Evolutionary conservation across 2,113 vertebrate genomes (phyloP), one percentile per base, ranked within the genome.

Genomic region (Nematolebias whitei): DNA sequence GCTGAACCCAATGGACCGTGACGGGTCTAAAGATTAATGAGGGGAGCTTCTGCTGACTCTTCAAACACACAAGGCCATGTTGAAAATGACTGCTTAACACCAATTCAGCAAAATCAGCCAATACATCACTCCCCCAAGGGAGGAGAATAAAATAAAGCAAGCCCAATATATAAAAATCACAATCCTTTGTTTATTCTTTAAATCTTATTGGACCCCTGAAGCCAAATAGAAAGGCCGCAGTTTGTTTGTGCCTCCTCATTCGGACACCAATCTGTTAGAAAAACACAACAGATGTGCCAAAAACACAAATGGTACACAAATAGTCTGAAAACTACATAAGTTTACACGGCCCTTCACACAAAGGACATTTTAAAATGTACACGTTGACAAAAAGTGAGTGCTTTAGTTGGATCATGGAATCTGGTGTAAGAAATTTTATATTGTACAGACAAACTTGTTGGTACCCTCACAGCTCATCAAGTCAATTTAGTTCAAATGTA

Each of bases 211-310:
- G 52, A 82, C 68, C 73, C 80, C 86, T 80, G 80, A 88, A 78
- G 86, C 79, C 79, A 71, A 79, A 86, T 61, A 62, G 49, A 79
- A 74, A 79, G 87, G 85, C 81, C 82, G 77, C 69, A 53, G 68
- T 63, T 76, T 52, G 58, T 73, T 83, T 68, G 78, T 69, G 77
- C 84, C 83, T 87, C 41, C 63, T 85, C 87, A n/a, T n/a, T n/a
- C n/a, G n/a, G n/a, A n/a, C n/a, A n/a, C n/a, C n/a, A n/a, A n/a
- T n/a, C n/a, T n/a, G n/a, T n/a, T n/a, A n/a, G n/a, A n/a, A n/a
- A n/a, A n/a, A n/a, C n/a, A n/a, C n/a, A n/a, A n/a, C n/a, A n/a
- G n/a, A n/a, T n/a, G n/a, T n/a, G n/a, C 26, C 26, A 29, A 29
- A 29, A 29, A 29, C 26, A 29, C 26, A 29, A 3, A 29, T 7